Conservation (phyloP, 1,140 invertebrate genomes). For the Cydia strobilella region DNA sequence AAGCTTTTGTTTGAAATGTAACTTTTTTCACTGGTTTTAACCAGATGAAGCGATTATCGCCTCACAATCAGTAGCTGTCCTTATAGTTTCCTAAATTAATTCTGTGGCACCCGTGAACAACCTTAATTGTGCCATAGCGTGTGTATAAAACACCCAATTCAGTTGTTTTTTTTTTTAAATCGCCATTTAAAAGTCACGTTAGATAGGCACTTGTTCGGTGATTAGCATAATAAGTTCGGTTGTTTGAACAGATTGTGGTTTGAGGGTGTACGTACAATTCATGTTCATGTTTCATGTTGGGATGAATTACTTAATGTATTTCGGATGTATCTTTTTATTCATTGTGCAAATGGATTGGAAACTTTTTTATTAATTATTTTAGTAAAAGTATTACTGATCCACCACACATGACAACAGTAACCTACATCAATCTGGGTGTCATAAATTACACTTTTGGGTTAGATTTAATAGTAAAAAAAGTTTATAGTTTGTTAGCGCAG, state of each 20-base stretch:
- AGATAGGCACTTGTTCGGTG: slow-evolving; percentile 6
- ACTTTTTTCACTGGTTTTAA: not conserved
- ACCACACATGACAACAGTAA: too few species aligned
- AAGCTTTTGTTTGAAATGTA: slow-evolving; percentile 12
- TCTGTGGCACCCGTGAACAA: slow-evolving; percentile 49
- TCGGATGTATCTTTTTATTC: too few species aligned
- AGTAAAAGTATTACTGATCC: too few species aligned
- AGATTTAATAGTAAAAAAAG: too few species aligned
- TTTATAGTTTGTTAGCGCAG: too few species aligned
- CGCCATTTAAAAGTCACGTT: slow-evolving; percentile 24
- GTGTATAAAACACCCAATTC: slow-evolving; percentile 55
- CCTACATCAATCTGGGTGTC: too few species aligned
- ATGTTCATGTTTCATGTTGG: too few species aligned
- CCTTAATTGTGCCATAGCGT: slow-evolving; percentile 61
- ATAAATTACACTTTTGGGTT: too few species aligned
- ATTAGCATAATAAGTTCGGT: slow-evolving; percentile 24
- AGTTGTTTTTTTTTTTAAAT: slow-evolving; percentile 48
- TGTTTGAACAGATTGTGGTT: slow-evolving; percentile 4
- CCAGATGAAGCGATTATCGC: slow-evolving; percentile 33
- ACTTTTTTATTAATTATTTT: too few species aligned
- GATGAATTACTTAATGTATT: not conserved
- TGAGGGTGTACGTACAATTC: not conserved
- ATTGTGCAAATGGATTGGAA: too few species aligned
- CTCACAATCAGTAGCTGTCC: slow-evolving; percentile 26
- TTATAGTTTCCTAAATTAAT: slow-evolving; percentile 48